Base-by-base conservation (phyloP, 2,888 invertebrate genomes). In the Eulithis testata region DNA sequence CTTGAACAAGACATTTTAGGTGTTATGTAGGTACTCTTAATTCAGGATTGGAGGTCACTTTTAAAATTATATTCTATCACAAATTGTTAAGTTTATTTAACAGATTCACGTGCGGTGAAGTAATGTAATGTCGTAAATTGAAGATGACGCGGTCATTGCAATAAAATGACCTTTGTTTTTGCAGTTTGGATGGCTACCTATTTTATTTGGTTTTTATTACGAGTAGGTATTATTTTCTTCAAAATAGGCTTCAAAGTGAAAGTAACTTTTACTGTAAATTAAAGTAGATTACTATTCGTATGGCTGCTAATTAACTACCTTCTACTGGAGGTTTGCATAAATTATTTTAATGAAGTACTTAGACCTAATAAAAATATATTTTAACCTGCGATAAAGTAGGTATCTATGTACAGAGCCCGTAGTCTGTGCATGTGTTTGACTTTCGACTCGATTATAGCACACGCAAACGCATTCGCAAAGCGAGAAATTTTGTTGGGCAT, bases 101-200 rank as follows among this genome's bases (percentile, higher is more conserved):
- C 11, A 27, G 7, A 14, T 7, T 11, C 14, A 7, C 52, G 45
- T 54, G 53, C 47, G 36, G 36, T 9, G 14, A 49, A 54, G 11
- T 49, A 31, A 61, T 55, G 5, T 11, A 52, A 36, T 61, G n/a
- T 27, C 27, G 49, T 49, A 61, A 59, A 59, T 59, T 59, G 43
- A 59, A 51, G 59, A 59, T 43, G 27, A n/a, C 51, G 44, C 11
- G 59, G 51, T 43, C 49, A 43, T 59, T 51, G 21, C 14, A 12
- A 37, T 31, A 12, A 31, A 21, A 7, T 50, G 45, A 45, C 31
- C 12, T 56, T 40, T 47, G 6, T 50, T 51, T 37, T 4, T 14
- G 8, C 9, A 40, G 14, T 37, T 37, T 12, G 12, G 49, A 8
- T 11, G 6, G 1, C 40, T 40, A 5, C 8, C 8, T 1, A 7